Conservation (phyloP, 2,797 vertebrate genomes). For the Platalea minor region DNA sequence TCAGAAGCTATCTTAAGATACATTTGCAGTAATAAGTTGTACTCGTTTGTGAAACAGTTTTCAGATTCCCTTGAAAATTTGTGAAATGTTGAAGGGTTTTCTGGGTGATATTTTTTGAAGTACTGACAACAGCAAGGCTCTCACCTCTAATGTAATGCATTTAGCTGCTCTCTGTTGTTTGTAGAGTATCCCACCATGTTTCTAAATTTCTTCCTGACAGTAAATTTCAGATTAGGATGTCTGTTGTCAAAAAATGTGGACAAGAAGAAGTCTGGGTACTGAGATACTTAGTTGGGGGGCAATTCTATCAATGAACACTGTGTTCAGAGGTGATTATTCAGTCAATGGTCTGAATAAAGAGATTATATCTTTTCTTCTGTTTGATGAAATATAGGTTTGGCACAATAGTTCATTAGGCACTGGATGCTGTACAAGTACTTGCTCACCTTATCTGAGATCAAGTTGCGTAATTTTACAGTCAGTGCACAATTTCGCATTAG, state of each 20-base stretch:
- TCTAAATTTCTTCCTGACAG: not conserved
- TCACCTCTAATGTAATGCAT: not conserved
- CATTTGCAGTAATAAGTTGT: not conserved
- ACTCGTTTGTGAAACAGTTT: not conserved
- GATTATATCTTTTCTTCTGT: not conserved
- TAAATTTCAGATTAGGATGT: not conserved
- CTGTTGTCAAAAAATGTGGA: not conserved
- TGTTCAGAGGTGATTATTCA: not conserved
- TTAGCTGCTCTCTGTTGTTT: not conserved
- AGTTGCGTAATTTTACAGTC: not conserved
- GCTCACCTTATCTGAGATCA: not conserved
- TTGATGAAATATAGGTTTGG: not conserved
- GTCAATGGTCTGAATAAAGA: not conserved
- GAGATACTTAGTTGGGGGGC: not conserved
- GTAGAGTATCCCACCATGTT: not conserved
- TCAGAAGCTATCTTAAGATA: not conserved
- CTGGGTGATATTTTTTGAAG: not conserved
- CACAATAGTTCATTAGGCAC: not conserved
- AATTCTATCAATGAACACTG: not conserved
- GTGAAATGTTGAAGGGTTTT: not conserved
- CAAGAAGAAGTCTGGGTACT: not conserved
- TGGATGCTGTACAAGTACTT: not conserved
- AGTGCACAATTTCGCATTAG: not conserved
- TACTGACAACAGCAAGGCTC: not conserved
- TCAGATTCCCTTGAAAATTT: not conserved